A percentile compares a stretch with the other conserved stretches of the same genome.
Conservation (phyloP, 2,797 vertebrate genomes). For the Urocyon cinereoargenteus region DNA sequence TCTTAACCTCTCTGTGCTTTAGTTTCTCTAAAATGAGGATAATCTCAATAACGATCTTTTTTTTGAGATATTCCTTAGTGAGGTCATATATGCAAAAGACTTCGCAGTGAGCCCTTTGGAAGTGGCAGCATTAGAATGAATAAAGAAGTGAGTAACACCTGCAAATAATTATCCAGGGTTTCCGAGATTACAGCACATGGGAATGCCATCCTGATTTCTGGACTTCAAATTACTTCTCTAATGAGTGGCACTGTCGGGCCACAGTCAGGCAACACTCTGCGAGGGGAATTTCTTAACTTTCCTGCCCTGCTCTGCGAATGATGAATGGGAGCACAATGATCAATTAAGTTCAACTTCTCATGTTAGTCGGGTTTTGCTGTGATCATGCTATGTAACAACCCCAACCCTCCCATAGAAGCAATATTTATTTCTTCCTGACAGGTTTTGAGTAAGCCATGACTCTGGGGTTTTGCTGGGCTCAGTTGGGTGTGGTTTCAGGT, state of each 20-base stretch:
- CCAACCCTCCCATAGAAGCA: not conserved
- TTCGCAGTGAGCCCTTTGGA: not conserved
- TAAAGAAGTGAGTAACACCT: not conserved
- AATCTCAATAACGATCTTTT: not conserved
- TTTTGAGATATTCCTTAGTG: not conserved
- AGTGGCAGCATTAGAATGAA: not conserved
- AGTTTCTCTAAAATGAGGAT: not conserved
- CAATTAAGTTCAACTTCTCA: not conserved
- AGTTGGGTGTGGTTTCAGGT: not conserved
- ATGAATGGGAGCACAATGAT: not conserved
- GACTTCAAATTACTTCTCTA: not conserved
- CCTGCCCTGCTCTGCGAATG: not conserved
- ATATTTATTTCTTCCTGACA: not conserved
- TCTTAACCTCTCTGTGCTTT: not conserved
- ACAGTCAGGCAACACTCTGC: not conserved
- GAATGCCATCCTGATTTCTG: not conserved
- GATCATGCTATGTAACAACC: not conserved
- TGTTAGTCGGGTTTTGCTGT: not conserved
- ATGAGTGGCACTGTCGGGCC: not conserved
- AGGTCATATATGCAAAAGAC: not conserved
- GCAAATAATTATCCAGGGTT: not conserved
- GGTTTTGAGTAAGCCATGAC: not conserved
- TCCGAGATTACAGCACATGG: not conserved
- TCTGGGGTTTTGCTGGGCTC: not conserved
- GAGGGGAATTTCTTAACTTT: not conserved